phyloP scores from a whole-genome alignment of 2,113 vertebrate genomes.

The Thymallus thymallus region DNA sequence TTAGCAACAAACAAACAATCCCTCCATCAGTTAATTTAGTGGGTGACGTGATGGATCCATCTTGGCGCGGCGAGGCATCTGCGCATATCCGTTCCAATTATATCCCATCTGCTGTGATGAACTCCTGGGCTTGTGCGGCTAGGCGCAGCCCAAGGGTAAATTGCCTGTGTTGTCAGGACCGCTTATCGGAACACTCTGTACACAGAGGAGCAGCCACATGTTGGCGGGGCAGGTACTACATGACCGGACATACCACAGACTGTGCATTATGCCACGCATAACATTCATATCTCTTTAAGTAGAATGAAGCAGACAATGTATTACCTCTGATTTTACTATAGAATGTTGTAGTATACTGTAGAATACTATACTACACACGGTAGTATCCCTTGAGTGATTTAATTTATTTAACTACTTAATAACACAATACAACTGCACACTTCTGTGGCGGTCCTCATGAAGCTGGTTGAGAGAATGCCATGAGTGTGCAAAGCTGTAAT shows the following conservation, averaged over 20 bases:
- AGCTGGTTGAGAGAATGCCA: too few species aligned
- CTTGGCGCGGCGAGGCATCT: constrained; percentile 73
- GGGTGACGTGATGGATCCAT: constrained; percentile 82
- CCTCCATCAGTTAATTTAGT: constrained; percentile 81
- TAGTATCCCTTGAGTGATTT: too few species aligned
- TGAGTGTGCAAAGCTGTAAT: too few species aligned
- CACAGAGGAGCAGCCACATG: constrained; percentile 52
- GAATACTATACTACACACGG: too few species aligned
- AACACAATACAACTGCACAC: too few species aligned
- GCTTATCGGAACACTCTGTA: constrained; percentile 72
- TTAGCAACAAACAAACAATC: constrained; percentile 88
- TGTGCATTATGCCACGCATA: too few species aligned
- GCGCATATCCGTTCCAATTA: constrained; percentile 80
- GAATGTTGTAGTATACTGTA: too few species aligned
- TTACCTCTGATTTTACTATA: too few species aligned
- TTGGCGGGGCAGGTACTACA: constrained; percentile 18
- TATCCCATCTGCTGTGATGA: constrained; percentile 82
- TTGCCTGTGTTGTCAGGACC: constrained; percentile 65
- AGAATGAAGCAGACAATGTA: too few species aligned
- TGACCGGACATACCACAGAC: neutral
- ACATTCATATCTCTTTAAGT: too few species aligned
- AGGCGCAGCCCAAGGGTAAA: constrained; percentile 71
- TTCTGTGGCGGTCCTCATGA: too few species aligned
- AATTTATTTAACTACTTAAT: too few species aligned
- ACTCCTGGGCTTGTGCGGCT: constrained; percentile 56